Conservation (phyloP, 2,888 invertebrate species). For the Leucoptera coffeella region DNA sequence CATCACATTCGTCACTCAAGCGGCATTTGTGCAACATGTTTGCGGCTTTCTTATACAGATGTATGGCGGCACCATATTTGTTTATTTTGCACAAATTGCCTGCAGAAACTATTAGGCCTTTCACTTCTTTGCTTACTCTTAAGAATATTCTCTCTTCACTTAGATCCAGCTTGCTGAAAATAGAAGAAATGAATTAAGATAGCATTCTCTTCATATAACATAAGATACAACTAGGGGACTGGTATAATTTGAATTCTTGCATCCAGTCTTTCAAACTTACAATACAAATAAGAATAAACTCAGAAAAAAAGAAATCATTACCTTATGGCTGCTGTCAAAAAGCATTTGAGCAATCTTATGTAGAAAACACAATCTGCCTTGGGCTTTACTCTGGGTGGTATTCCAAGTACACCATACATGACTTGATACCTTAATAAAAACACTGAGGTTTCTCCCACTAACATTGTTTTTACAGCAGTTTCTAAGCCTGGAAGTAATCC, state of each 20-base stretch:
- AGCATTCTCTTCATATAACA: no score
- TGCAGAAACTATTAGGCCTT: constrained; percentile 58
- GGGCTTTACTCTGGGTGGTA: constrained; percentile 72
- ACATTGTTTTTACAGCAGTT: constrained; percentile 69
- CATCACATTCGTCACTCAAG: constrained; percentile 60
- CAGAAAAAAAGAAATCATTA: no score
- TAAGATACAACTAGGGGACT: no score
- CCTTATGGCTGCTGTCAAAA: no score
- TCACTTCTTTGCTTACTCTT: constrained; percentile 53
- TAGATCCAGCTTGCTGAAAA: constrained; percentile 21
- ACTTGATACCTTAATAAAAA: constrained; percentile 70
- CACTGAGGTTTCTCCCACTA: constrained; percentile 68
- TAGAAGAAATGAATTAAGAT: no score
- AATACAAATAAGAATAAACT: no score
- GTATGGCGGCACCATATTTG: constrained; percentile 35
- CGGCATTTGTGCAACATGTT: constrained; percentile 59
- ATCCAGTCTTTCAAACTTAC: no score
- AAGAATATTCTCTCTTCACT: constrained; percentile 57
- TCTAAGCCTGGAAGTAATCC: constrained; percentile 61
- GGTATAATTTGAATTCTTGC: no score
- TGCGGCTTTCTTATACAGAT: constrained; percentile 57
- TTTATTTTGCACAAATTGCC: constrained; percentile 50
- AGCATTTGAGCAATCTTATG: constrained; percentile 58
- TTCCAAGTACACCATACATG: constrained; percentile 70
- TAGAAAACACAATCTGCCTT: constrained; percentile 67